A percentile compares a stretch with the other conserved stretches of the same genome.
phyloP scores from a whole-genome alignment of 2,113 vertebrate species.

The Tupaia tana region DNA sequence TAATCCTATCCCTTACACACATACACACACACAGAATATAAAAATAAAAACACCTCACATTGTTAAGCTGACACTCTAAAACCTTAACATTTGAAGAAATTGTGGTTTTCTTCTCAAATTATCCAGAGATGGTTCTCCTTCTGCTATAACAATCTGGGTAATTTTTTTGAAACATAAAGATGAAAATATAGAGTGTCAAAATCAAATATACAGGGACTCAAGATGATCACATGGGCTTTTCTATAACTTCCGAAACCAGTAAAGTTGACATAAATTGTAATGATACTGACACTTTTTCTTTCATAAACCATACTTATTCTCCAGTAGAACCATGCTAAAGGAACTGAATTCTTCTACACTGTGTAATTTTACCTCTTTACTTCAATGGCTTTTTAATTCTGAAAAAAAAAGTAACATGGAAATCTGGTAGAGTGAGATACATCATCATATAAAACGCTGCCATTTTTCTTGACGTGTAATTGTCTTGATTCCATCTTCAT shows the following conservation, averaged over 20 bases:
- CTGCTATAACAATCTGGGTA: neutral
- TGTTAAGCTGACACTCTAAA: neutral
- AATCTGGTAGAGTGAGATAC: neutral
- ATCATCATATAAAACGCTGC: neutral
- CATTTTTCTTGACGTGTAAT: neutral
- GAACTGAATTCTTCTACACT: neutral
- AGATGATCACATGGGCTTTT: neutral
- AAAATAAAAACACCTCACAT: neutral
- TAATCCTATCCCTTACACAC: neutral
- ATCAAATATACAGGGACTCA: neutral
- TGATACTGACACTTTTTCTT: neutral
- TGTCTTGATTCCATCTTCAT: conserved; percentile 9
- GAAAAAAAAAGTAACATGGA: neutral
- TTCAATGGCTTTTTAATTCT: conserved; percentile 4
- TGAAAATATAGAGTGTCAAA: neutral
- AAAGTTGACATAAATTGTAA: neutral
- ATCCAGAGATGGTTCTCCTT: neutral
- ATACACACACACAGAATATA: neutral
- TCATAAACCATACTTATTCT: neutral
- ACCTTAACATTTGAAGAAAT: neutral
- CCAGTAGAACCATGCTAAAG: neutral
- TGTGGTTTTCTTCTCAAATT: neutral
- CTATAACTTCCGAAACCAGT: neutral
- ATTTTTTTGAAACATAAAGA: neutral
- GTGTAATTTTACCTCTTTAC: conserved; percentile 36